phyloP scores from a whole-genome alignment of 2,888 invertebrate species.

The Eilema griseolum region DNA sequence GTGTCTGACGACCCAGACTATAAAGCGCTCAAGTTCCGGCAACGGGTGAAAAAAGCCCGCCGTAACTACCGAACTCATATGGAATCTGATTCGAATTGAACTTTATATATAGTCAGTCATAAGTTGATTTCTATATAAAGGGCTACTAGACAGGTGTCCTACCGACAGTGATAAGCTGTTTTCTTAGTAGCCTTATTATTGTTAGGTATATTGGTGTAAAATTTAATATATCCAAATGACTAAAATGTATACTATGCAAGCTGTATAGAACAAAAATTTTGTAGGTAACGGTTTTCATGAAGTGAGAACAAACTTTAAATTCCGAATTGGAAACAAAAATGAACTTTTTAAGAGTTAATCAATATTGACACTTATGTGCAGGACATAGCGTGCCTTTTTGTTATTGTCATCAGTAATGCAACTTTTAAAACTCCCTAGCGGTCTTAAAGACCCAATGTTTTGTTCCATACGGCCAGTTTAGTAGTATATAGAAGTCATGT shows the following conservation, averaged over 20 bases:
- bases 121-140: constrained; percentile 8
- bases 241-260: no score
- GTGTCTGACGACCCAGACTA: constrained; percentile 82
- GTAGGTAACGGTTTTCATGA: no score
- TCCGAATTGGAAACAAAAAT: no score
- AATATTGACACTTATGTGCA: no score
- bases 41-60: constrained; percentile 88
- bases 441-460: no score
- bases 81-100: constrained; percentile 89
- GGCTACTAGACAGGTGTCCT: constrained; percentile 1
- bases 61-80: constrained; percentile 89
- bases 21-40: constrained; percentile 84
- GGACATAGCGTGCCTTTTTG: no score
- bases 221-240: background rate
- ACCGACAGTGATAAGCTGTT: background rate
- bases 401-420: no score
- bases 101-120: constrained; percentile 56
- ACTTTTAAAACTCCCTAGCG: no score
- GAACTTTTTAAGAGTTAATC: no score
- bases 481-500: background rate
- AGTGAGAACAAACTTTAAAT: no score
- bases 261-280: no score
- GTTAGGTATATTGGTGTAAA: background rate
- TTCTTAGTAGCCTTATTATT: background rate
- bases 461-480: no score